Conservation (phyloP, 2,113 vertebrate genomes). For the Boulengeromyrus knoepffleri region DNA sequence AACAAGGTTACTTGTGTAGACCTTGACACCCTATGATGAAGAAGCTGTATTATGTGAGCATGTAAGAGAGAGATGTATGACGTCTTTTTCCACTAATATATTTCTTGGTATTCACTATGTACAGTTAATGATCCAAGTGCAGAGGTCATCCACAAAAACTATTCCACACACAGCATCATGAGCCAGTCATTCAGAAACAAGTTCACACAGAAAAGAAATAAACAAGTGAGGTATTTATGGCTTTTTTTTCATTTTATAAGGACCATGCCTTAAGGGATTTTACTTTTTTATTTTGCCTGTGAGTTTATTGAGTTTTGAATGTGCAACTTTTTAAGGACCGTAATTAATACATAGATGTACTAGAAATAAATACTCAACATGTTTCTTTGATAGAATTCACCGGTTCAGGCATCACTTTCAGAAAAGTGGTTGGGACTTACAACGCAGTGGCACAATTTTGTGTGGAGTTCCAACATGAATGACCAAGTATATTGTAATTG, state of each 20-base stretch:
- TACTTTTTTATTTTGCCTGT: slow-evolving; percentile 1
- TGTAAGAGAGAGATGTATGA: not conserved
- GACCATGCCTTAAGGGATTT: slow-evolving; percentile 5
- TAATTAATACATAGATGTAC: not conserved
- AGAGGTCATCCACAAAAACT: not conserved
- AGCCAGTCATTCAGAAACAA: not conserved
- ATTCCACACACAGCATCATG: not conserved
- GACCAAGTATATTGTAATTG: not conserved
- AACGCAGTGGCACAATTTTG: not conserved
- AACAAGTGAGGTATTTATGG: not conserved
- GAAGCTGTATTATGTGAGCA: not conserved
- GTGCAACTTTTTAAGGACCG: not conserved
- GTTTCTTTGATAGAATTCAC: not conserved
- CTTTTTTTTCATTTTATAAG: not conserved
- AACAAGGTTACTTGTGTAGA: not conserved
- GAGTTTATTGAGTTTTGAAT: slow-evolving; percentile 13
- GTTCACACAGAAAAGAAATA: not conserved
- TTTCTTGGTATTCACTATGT: not conserved
- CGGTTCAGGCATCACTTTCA: not conserved
- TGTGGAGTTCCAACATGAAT: not conserved
- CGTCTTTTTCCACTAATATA: not conserved
- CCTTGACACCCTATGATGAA: not conserved
- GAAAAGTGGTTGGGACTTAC: not conserved
- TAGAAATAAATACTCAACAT: not conserved
- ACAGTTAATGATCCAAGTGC: not conserved